Evolutionary conservation across 2,888 invertebrate genomes (phyloP), one percentile per base, ranked within the genome.

Genomic region (Fragum fragum): DNA sequence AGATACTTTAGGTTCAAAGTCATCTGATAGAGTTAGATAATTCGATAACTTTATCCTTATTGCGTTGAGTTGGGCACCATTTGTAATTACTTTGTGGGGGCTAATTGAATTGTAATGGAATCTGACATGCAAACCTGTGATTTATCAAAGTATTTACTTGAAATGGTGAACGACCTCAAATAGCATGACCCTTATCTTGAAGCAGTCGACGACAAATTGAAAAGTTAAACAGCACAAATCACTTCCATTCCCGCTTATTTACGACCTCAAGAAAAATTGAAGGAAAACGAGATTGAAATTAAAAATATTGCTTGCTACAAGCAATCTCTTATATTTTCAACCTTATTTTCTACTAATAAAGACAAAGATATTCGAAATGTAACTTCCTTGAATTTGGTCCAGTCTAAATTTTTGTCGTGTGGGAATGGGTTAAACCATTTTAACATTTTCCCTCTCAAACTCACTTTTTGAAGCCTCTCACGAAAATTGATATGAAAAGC

Each of bases 101-200:
- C 47, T 47, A 47, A 47, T 47, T 47, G 47, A 47, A 47, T 9
- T 14, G 18, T 18, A 47, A 47, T 47, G 47, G 47, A 47, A 47
- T 14, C 16, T 47, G n/a, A 47, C 47, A 47, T 47, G 47, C 47
- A 47, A 47, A 47, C 47, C n/a, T 47, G 47, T 14, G 3, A 47
- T 47, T 47, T 18, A 47, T 47, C 47, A 47, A 47, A 47, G n/a
- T 47, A 47, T 47, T 47, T 47, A 47, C 47, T 47, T 47, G 14
- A n/a, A 47, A 47, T 47, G 47, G 47, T 47, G 47, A 47, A 47
- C n/a, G 47, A 47, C 47, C 47, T 47, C 18, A n/a, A n/a, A 47
- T 47, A 47, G 5, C 32, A 36, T 36, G 3, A 9, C 32, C 32
- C 9, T 36, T 36, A 36, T 36, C 32, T 36, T n/a, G n/a, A n/a